phyloP scores from a whole-genome alignment of 1,140 invertebrate genomes.

The Rhyzopertha dominica region DNA sequence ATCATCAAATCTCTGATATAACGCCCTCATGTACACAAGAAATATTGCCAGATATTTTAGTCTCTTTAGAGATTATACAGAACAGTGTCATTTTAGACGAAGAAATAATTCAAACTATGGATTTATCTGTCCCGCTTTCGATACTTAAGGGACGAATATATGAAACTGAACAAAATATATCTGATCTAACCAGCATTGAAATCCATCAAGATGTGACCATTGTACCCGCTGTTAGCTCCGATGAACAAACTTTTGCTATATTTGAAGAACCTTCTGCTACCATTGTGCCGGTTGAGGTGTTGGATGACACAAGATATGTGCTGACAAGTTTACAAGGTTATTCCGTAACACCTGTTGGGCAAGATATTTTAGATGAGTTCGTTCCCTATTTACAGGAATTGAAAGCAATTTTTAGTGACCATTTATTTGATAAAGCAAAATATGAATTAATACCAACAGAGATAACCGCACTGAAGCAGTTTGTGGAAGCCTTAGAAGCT shows the following conservation, averaged over 20 bases:
- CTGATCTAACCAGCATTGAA: constrained; percentile 21
- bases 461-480: constrained; percentile 22
- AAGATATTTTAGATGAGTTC: constrained; percentile 18
- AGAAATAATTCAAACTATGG: constrained; percentile 25
- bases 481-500: constrained; percentile 28
- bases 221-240: too few species aligned
- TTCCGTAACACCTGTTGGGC: constrained; percentile 7
- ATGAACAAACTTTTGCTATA: too few species aligned
- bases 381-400: not conserved
- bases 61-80: constrained; percentile 42
- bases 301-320: constrained; percentile 27
- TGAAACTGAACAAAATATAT: constrained; percentile 37
- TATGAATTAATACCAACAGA: constrained; percentile 27
- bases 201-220: too few species aligned
- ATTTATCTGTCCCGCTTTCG: constrained; percentile 26
- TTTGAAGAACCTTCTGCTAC: constrained; percentile 29
- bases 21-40: constrained; percentile 26
- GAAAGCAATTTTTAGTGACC: constrained; percentile 19
- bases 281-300: constrained; percentile 23
- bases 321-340: constrained; percentile 20
- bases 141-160: constrained; percentile 27
- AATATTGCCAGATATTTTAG: constrained; percentile 39
- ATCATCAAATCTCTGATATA: constrained; percentile 36
- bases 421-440: constrained; percentile 23
- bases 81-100: constrained; percentile 36